phyloP scores from a whole-genome alignment of 2,888 invertebrate genomes.

The Pristionchus mayeri region DNA sequence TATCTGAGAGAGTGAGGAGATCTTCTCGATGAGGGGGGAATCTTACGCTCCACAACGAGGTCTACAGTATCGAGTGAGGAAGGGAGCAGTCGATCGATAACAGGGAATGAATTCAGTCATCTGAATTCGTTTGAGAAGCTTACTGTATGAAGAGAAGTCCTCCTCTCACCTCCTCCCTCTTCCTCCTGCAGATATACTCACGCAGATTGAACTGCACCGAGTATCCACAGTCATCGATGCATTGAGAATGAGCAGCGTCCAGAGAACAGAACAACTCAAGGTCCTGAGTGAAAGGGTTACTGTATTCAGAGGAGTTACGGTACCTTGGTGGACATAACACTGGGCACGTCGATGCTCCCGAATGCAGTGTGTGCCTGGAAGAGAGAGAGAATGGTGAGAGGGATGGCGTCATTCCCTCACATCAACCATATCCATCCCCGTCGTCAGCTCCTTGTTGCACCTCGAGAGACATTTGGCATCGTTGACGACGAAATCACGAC shows the following conservation, averaged over 20 bases:
- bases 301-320: background rate
- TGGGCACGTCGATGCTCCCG: slow-evolving; percentile 74
- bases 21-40: background rate
- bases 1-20: slow-evolving; percentile 1
- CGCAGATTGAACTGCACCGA: slow-evolving; percentile 75
- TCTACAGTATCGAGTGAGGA: slow-evolving; percentile 59
- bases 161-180: slow-evolving; percentile 63
- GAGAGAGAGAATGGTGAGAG: background rate
- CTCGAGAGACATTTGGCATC: slow-evolving; percentile 71
- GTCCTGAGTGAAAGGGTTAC: slow-evolving; percentile 56
- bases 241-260: slow-evolving; percentile 68
- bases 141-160: background rate
- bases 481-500: slow-evolving; percentile 65
- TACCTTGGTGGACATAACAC: slow-evolving; percentile 33
- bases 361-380: slow-evolving; percentile 74
- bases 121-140: background rate
- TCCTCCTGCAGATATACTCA: slow-evolving; percentile 72
- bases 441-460: slow-evolving; percentile 72
- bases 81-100: slow-evolving; percentile 55
- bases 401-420: slow-evolving; percentile 54
- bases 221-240: slow-evolving; percentile 71
- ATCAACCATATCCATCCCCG: slow-evolving; percentile 76
- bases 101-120: slow-evolving; percentile 48
- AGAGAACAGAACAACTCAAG: slow-evolving; percentile 72
- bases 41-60: slow-evolving; percentile 69